A percentile compares a stretch with the other conserved stretches of the same genome.
Conservation (phyloP, 2,888 invertebrate genomes). For the Limnephilus rhombicus region DNA sequence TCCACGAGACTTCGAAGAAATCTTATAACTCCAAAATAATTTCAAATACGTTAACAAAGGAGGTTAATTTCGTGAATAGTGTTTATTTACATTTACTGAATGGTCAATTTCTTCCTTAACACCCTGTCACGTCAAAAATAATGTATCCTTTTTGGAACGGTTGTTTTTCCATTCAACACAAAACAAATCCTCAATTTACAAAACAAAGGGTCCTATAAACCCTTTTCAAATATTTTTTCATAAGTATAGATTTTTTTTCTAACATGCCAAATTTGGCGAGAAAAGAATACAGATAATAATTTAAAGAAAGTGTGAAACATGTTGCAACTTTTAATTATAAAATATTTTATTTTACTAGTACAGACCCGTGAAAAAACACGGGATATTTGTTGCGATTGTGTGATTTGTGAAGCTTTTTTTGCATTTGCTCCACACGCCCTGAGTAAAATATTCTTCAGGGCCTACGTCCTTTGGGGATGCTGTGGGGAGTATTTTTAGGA, state of each 20-base stretch:
- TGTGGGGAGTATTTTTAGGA: too few relatives aligned
- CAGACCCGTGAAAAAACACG: too few relatives aligned
- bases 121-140: constrained; percentile 35
- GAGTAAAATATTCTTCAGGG: too few relatives aligned
- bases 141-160: neutral
- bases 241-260: neutral
- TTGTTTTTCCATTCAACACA: constrained; percentile 22
- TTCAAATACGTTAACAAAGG: neutral
- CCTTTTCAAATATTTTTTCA: constrained; percentile 17
- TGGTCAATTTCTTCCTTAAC: neutral
- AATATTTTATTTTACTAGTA: too few relatives aligned
- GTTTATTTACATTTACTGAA: constrained; percentile 20
- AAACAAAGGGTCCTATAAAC: constrained; percentile 2
- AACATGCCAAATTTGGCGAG: neutral
- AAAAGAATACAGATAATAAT: neutral
- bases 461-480: too few relatives aligned
- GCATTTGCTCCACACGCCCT: too few relatives aligned
- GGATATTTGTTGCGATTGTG: too few relatives aligned
- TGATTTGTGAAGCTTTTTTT: too few relatives aligned
- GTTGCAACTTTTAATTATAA: neutral
- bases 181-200: constrained; percentile 47
- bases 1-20: neutral
- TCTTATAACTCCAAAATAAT: neutral
- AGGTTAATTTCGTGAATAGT: neutral
- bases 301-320: neutral